Evolutionary conservation across 2,888 invertebrate genomes (phyloP), one percentile per base, ranked within the genome.

Genomic region (Rhogogaster chlorosoma): DNA sequence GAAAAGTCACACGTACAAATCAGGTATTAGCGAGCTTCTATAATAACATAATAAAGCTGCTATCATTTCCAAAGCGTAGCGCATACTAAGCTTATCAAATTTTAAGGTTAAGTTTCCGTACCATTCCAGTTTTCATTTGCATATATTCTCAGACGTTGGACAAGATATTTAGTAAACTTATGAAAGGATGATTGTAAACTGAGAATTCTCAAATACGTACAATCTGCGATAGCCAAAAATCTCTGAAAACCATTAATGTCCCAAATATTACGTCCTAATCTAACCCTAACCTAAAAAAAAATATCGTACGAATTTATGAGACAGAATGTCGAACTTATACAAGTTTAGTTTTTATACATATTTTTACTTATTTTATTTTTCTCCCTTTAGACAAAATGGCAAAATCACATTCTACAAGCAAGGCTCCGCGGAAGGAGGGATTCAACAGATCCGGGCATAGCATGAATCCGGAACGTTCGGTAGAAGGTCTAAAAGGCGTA

Each of bases 381-480:
- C 22, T 80, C 18, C 12, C 9, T 80, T 15, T 15, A 67, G 83
- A 36, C 84, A 94, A 93, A 87, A 98, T 98, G 98, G 96, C 96
- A 57, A 98, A 97, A 94, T 96, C 96, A 87, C 95, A 96, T 85
- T 96, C 97, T 86, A 94, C 95, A 0, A 93, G 95, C 91, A 97
- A 97, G 84, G 95, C 97, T 45, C 97, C 97, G 94, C 96, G 97
- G 15, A 97, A 96, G 91, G 96, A 98, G 94, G 97, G 97, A 80
- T 96, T 98, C 91, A 98, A 98, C 91, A 96, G 96, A 91, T 97
- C 98, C 53, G 96, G 96, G 53, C 99, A 99, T 94, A 98, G 98
- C 84, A 98, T 99, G 98, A 99, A 99, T 93, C 98, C 99, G 32
- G 98, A 99, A 88, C 95, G 98, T 83, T 95, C 96, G 18, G 96